A percentile compares a stretch with the other conserved stretches of the same genome.
These are phyloP conservation scores for Acheta domesticus DNA, from an alignment of 2,888 invertebrate species.

Conservation along the genomic window DNA sequence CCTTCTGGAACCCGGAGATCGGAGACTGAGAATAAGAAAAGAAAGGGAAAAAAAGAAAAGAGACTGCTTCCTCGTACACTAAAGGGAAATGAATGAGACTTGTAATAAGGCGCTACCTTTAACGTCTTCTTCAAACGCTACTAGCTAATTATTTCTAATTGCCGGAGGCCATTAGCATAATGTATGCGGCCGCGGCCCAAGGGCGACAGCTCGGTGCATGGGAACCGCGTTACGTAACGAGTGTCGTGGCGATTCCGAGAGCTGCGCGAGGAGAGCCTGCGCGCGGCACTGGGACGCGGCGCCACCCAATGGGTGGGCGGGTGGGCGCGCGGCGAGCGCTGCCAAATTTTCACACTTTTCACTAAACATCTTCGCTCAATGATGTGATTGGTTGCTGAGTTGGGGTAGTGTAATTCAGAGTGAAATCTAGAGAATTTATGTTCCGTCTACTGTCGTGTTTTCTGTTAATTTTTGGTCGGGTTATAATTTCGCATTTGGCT, in stretches of 20 bases:
- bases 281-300: too few species aligned
- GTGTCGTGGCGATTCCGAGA: neutral
- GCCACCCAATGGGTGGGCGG: too few species aligned
- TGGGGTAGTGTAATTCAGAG: too few species aligned
- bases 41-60: neutral
- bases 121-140: conserved; percentile 10
- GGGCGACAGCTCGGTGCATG: conserved; percentile 5
- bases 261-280: too few species aligned
- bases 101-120: conserved; percentile 18
- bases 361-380: too few species aligned
- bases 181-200: neutral
- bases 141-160: conserved; percentile 18
- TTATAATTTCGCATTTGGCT: too few species aligned
- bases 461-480: too few species aligned
- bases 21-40: neutral
- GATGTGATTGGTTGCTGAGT: too few species aligned
- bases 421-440: too few species aligned
- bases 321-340: too few species aligned
- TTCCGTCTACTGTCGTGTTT: too few species aligned
- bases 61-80: neutral
- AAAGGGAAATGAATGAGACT: conserved; percentile 11
- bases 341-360: too few species aligned
- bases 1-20: neutral
- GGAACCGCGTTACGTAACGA: neutral
- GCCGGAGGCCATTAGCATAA: conserved; percentile 18